Evolutionary conservation across 2,113 vertebrate species (phyloP).

Genomic region (Monopterus albus): DNA sequence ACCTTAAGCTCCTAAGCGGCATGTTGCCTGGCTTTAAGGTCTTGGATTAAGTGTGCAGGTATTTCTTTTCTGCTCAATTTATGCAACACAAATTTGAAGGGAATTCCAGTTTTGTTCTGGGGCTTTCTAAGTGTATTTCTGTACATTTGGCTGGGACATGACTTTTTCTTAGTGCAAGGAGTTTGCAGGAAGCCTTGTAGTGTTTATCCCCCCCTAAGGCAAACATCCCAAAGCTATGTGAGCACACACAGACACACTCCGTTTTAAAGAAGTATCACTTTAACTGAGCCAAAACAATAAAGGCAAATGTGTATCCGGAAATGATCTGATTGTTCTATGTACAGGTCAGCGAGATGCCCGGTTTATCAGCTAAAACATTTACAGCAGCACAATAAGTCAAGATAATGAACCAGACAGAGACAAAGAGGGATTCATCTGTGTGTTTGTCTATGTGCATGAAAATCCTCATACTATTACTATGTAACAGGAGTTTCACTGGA

Average conservation of each 20-base stretch:
- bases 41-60: slow-evolving; percentile 1
- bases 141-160: slow-evolving; percentile 41
- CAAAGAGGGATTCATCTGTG: not conserved
- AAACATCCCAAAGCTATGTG: slow-evolving; percentile 38
- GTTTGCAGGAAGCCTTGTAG: slow-evolving; percentile 43
- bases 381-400: not conserved
- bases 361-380: slow-evolving; percentile 13
- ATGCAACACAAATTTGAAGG: slow-evolving; percentile 10
- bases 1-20: slow-evolving; percentile 39
- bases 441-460: not conserved
- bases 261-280: slow-evolving; percentile 29
- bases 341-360: slow-evolving; percentile 2
- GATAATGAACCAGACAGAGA: too few species aligned
- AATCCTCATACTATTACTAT: slow-evolving; percentile 11
- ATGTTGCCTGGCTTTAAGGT: slow-evolving; percentile 33
- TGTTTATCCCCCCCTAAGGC: slow-evolving; percentile 52
- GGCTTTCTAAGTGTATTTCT: slow-evolving; percentile 21
- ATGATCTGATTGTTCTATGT: not conserved
- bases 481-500: slow-evolving; percentile 24
- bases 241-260: slow-evolving; percentile 20
- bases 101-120: slow-evolving; percentile 22
- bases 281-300: not conserved
- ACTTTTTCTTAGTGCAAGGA: slow-evolving; percentile 33
- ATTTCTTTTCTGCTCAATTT: slow-evolving; percentile 29
- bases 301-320: slow-evolving; percentile 1